A percentile compares a stretch with the other conserved stretches of the same genome.
phyloP scores from a whole-genome alignment of 2,888 invertebrate genomes.

The Phoenoteleia sp. region DNA sequence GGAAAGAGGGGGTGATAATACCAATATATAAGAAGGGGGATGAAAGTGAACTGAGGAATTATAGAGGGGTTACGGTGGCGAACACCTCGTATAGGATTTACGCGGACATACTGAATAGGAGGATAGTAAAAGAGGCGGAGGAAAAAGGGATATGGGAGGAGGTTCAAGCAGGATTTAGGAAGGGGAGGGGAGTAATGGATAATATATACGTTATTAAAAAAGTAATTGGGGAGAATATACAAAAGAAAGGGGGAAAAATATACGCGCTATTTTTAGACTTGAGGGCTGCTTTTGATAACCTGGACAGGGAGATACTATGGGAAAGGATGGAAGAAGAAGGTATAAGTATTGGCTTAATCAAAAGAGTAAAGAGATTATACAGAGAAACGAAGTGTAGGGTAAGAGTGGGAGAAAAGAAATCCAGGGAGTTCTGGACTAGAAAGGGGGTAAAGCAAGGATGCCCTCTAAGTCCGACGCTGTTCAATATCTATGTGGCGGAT shows the following conservation, averaged over 20 bases:
- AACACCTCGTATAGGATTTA: conserved; percentile 2
- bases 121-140: neutral
- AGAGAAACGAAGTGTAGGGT: conserved; percentile 1
- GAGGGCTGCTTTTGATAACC: conserved; percentile 5
- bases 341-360: neutral
- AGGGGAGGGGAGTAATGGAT: conserved; percentile 8
- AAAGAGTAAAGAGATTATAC: neutral
- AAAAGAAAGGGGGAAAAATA: neutral
- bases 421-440: neutral
- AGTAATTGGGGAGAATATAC: neutral
- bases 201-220: conserved; percentile 15
- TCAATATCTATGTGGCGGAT: conserved; percentile 2
- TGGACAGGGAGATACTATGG: conserved; percentile 8
- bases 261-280: conserved; percentile 3
- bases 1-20: neutral
- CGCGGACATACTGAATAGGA: neutral
- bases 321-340: neutral
- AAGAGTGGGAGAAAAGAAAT: neutral
- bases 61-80: neutral
- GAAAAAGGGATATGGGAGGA: neutral
- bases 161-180: neutral
- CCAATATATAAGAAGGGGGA: neutral
- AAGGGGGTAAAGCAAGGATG: conserved; percentile 25
- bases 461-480: neutral
- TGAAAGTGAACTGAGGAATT: neutral